These are phyloP conservation scores for Colinus virginianus DNA, from an alignment of 2,113 vertebrate species.

Conservation along the genomic window DNA sequence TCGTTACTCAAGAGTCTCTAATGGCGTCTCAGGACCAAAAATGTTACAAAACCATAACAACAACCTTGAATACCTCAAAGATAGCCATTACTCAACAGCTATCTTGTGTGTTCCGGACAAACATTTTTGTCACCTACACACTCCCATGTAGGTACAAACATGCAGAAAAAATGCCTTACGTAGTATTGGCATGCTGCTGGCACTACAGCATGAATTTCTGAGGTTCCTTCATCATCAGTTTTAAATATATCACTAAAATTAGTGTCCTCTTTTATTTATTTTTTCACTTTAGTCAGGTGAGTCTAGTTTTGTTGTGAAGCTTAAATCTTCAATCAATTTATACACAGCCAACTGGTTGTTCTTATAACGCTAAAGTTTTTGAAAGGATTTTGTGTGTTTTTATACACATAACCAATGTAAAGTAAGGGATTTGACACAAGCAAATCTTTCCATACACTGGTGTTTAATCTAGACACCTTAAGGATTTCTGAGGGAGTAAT, in stretches of 20 bases:
- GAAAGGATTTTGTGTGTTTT: background rate
- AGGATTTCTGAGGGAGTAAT: background rate
- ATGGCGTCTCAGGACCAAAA: background rate
- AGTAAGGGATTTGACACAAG: background rate
- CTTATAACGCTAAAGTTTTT: background rate
- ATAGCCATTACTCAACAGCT: background rate
- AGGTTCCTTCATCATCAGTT: background rate
- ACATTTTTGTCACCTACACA: background rate
- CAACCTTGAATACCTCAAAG: background rate
- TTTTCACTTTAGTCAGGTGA: fast-evolving
- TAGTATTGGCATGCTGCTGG: background rate
- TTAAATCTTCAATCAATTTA: background rate
- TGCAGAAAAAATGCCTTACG: background rate
- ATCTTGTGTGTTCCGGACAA: background rate
- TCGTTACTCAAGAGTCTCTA: background rate
- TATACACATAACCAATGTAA: background rate
- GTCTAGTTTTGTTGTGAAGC: background rate
- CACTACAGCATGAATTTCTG: background rate
- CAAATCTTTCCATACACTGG: background rate
- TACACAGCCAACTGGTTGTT: background rate
- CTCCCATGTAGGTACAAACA: background rate
- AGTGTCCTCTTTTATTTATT: background rate
- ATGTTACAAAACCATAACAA: background rate
- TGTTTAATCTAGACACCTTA: background rate
- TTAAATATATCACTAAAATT: background rate